Conservation (phyloP, 2,888 invertebrate species). For the Stenichneumon culpator region DNA sequence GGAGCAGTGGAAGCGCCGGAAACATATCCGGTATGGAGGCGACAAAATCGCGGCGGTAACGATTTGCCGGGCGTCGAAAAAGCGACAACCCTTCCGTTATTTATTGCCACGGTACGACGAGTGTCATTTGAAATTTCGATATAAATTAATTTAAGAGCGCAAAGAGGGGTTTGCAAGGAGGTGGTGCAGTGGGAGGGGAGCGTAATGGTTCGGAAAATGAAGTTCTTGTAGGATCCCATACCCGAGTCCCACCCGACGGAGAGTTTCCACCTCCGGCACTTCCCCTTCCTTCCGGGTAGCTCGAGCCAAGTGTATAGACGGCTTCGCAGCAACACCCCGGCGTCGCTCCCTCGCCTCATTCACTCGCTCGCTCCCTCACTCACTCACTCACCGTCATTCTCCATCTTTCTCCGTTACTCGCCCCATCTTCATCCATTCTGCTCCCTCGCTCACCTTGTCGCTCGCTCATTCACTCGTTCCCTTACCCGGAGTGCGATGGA, state of each 20-base stretch:
- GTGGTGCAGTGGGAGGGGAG: conserved; percentile 77
- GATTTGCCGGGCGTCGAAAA: conserved; percentile 61
- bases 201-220: conserved; percentile 84
- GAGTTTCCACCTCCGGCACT: conserved; percentile 70
- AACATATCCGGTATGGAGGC: conserved; percentile 30
- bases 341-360: conserved; percentile 64
- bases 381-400: conserved; percentile 20
- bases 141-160: conserved; percentile 83
- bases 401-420: conserved; percentile 45
- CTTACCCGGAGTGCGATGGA: conserved; percentile 44
- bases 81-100: conserved; percentile 73
- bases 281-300: conserved; percentile 67
- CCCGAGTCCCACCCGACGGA: conserved; percentile 57
- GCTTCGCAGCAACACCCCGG: conserved; percentile 76
- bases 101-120: conserved; percentile 81
- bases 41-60: conserved; percentile 31
- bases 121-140: conserved; percentile 84
- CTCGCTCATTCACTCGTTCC: conserved; percentile 44
- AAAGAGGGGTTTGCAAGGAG: conserved; percentile 78
- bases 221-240: conserved; percentile 81
- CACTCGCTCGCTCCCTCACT: conserved; percentile 24
- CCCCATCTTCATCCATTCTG: conserved; percentile 3
- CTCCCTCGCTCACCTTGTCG: conserved; percentile 52
- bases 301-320: conserved; percentile 58
- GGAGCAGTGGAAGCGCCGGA: conserved; percentile 2